A percentile compares a stretch with the other conserved stretches of the same genome.
phyloP scores from a whole-genome alignment of 2,113 vertebrate genomes.

The Lagopus muta region DNA sequence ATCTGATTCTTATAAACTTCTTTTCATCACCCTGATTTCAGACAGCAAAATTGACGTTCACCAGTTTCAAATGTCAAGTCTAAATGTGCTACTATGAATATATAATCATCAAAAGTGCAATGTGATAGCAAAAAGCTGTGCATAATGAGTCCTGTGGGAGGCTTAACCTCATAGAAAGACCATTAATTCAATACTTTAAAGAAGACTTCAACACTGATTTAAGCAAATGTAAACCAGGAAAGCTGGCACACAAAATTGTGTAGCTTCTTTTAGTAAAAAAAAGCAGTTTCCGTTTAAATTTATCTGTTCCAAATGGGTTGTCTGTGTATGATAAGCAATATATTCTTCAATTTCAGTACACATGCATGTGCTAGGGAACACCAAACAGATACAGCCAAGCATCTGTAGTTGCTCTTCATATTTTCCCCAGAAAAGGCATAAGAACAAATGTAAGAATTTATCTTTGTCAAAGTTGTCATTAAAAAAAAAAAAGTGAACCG shows the following conservation, averaged over 20 bases:
- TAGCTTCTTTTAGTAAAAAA: background rate
- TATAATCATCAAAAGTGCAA: background rate
- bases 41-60: background rate
- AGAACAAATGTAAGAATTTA: fast-evolving
- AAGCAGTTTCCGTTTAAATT: background rate
- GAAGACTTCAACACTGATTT: background rate
- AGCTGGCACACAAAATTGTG: background rate
- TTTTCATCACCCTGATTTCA: background rate
- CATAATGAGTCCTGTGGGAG: background rate
- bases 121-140: background rate
- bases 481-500: background rate
- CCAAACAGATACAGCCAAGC: background rate
- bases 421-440: background rate
- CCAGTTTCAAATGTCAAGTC: background rate
- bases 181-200: background rate
- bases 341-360: background rate
- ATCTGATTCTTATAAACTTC: background rate
- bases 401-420: background rate
- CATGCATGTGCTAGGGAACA: fast-evolving
- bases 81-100: background rate
- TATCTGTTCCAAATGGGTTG: background rate
- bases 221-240: background rate
- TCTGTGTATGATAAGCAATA: background rate
- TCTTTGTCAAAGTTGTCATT: background rate
- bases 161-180: background rate